Base-by-base conservation (phyloP, 2,797 vertebrate genomes). In the Podarcis lilfordi region DNA sequence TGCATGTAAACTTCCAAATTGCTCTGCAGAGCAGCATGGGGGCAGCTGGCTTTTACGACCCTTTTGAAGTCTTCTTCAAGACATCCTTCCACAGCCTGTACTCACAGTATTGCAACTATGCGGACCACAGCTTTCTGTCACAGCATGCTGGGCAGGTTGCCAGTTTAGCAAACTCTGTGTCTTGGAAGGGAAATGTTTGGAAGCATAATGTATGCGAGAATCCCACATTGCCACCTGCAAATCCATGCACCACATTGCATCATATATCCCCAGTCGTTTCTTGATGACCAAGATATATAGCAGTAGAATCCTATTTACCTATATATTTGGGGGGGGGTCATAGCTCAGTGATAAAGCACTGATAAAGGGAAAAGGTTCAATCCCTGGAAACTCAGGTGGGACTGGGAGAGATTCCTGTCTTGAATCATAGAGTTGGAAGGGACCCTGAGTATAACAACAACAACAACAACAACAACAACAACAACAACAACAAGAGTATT, bases 61-160 rank as follows among this genome's bases (percentile, higher is more conserved):
- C 3, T 96, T 64, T 92, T 90, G 89, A 94, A 93, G 91, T 80
- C 85, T 88, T 91, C 93, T 89, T 82, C 74, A 66, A 82, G 69
- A 86, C 81, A 94, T 93, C 78, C 59, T 88, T 91, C 82, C 86
- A 93, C 93, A 94, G 75, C 2, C 37, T 78, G 89, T 74, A 64
- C 87, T 94, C n/a, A 45, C 23, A 19, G 69, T 88, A 91, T 81
- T 89, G 75, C 5, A 32, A 68, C 15, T 75, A 74, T 0, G 0
- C 74, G 85, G 92, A 80, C 0, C 4, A 15, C 45, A 37, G 82
- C 72, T 75, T 87, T 91, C 84, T 92, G 61, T 88, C 8, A 37
- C n/a, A 91, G 80, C 5, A 1, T 82, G 77, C n/a, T 55, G 84
- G 89, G 72, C 59, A 88, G 10, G 84, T 94, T 86, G 89, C 87